Conservation (phyloP, 2,888 invertebrate species). For the Scaptomyza cyrtandrae region DNA sequence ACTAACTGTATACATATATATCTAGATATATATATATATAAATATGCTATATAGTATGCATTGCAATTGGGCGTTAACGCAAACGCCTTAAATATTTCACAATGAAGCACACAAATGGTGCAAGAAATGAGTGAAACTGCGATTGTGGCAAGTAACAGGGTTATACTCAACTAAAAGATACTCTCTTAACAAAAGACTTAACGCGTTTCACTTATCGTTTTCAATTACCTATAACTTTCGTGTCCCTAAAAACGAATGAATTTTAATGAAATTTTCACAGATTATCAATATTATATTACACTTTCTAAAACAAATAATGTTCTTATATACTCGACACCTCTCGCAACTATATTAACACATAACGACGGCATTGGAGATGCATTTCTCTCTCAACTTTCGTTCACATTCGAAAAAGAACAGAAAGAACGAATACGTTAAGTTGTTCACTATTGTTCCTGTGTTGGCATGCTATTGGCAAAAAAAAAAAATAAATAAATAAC, state of each 20-base stretch:
- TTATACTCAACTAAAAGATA: not conserved
- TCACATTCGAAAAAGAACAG: too few species aligned
- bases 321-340: too few species aligned
- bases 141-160: not conserved
- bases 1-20: constrained; percentile 5
- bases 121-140: constrained; percentile 4
- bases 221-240: not conserved
- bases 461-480: constrained; percentile 56
- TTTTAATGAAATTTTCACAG: not conserved
- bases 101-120: constrained; percentile 8
- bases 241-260: not conserved
- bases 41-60: constrained; percentile 4
- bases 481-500: constrained; percentile 73
- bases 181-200: not conserved
- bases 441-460: not conserved
- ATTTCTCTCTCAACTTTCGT: too few species aligned
- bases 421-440: not conserved
- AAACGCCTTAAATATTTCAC: constrained; percentile 74
- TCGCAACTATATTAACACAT: too few species aligned
- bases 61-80: constrained; percentile 49
- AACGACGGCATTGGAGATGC: too few species aligned
- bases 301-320: too few species aligned
- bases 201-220: not conserved
- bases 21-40: constrained; percentile 1
- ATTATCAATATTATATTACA: not conserved